These are phyloP conservation scores for Agriopis aurantiaria DNA, from an alignment of 2,888 invertebrate genomes.

Conservation along the genomic window DNA sequence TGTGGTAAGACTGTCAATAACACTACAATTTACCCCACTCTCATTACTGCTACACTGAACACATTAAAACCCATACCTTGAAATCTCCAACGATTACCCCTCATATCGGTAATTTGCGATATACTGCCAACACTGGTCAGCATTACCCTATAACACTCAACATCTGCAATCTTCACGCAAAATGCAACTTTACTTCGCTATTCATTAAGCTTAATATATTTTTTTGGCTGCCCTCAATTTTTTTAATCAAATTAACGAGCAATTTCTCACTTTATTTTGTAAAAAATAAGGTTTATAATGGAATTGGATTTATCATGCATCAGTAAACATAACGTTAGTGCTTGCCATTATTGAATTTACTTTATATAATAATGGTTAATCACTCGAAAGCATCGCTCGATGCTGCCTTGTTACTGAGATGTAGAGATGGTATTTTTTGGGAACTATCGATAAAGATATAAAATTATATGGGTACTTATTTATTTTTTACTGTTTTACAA, in stretches of 20 bases:
- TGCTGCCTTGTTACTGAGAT: conserved; percentile 79
- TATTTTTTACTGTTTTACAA: no score
- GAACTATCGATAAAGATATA: conserved; percentile 43
- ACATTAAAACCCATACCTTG: conserved; percentile 66
- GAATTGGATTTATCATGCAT: conserved; percentile 51
- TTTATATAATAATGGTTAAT: conserved; percentile 86
- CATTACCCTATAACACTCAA: conserved; percentile 63
- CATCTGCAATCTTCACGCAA: conserved; percentile 37
- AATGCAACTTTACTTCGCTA: conserved; percentile 28
- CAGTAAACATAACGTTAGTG: conserved; percentile 81
- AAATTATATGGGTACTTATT: background rate
- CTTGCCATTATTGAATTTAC: conserved; percentile 85
- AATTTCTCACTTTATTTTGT: conserved; percentile 53
- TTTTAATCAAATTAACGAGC: conserved; percentile 39
- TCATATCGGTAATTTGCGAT: conserved; percentile 78
- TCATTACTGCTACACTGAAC: conserved; percentile 69
- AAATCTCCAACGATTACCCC: conserved; percentile 78
- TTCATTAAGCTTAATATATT: conserved; percentile 40
- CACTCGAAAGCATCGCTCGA: conserved; percentile 81
- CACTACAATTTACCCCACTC: conserved; percentile 38
- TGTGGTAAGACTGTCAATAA: conserved; percentile 39
- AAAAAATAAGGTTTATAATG: conserved; percentile 52
- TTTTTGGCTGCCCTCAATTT: conserved; percentile 47
- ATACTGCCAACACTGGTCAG: conserved; percentile 73
- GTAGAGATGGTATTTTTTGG: conserved; percentile 55